Percentiles rank a stretch among this genome's conserved stretches.
These are phyloP conservation scores for Loriculus beryllinus DNA, from an alignment of 2,797 vertebrate species.

Conservation along the genomic window DNA sequence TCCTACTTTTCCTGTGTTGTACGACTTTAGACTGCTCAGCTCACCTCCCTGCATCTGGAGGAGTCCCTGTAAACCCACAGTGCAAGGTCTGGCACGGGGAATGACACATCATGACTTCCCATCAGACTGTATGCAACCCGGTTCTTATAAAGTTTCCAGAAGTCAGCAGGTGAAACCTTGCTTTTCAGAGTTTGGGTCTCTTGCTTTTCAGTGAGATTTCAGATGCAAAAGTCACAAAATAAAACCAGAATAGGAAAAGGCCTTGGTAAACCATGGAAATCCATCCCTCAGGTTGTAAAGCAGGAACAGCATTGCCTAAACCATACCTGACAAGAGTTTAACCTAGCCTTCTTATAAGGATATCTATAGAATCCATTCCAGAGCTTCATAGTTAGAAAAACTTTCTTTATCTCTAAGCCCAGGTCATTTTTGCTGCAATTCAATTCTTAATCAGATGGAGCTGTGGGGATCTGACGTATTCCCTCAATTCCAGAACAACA, in stretches of 20 bases:
- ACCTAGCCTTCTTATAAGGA: background rate
- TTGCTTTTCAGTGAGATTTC: background rate
- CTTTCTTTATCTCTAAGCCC: constrained; percentile 6
- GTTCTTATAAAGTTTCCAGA: background rate
- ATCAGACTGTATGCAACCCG: background rate
- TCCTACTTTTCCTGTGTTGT: background rate
- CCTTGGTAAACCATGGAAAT: background rate
- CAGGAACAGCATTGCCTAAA: background rate
- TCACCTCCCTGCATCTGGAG: background rate
- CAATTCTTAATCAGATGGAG: constrained; percentile 25
- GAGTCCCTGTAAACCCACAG: background rate
- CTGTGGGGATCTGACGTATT: constrained; percentile 24
- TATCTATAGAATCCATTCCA: background rate
- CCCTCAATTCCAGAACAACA: constrained; percentile 49
- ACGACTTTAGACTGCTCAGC: background rate
- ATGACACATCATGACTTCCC: background rate
- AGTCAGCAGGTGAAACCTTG: background rate
- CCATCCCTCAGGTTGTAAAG: background rate
- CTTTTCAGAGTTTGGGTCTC: background rate
- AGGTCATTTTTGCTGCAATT: constrained; percentile 1
- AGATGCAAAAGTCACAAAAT: background rate
- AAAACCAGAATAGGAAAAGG: background rate
- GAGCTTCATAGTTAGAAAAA: background rate
- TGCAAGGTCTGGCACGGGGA: background rate
- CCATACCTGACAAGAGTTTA: background rate